A percentile compares a stretch with the other conserved stretches of the same genome.
Evolutionary conservation across 2,797 vertebrate species (phyloP).

Genomic region (Gorsachius magnificus): DNA sequence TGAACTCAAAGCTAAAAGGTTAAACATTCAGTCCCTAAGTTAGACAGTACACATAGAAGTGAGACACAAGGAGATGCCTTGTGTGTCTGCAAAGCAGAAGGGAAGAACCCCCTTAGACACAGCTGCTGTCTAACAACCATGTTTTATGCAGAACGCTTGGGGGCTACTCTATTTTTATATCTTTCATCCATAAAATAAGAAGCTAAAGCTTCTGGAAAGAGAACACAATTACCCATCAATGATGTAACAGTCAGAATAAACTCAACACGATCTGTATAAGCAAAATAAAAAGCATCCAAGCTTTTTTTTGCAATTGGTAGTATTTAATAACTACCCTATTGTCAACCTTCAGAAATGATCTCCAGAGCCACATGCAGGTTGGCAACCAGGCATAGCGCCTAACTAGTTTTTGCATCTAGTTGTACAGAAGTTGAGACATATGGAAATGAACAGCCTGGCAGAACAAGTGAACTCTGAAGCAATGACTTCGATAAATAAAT

Average conservation of each 20-base stretch:
- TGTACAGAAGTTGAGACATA: slow-evolving; percentile 42
- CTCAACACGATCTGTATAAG: background rate
- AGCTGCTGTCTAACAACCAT: slow-evolving; percentile 4
- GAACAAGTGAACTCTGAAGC: slow-evolving; percentile 42
- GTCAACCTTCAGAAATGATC: background rate
- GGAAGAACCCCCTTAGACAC: background rate
- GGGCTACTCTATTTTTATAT: slow-evolving; percentile 32
- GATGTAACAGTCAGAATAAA: slow-evolving; percentile 22
- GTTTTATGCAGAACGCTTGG: slow-evolving; percentile 13
- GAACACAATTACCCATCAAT: slow-evolving; percentile 20
- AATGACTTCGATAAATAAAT: slow-evolving; percentile 19
- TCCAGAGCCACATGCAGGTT: slow-evolving; percentile 4
- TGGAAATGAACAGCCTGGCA: slow-evolving; percentile 47
- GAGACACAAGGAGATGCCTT: background rate
- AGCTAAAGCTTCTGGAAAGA: slow-evolving; percentile 30
- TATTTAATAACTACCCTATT: slow-evolving; percentile 7
- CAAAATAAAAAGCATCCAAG: background rate
- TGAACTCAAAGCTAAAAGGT: background rate
- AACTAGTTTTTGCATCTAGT: slow-evolving; percentile 4
- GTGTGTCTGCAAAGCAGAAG: background rate
- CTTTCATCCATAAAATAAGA: slow-evolving; percentile 20
- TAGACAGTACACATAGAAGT: background rate
- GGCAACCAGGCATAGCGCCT: background rate
- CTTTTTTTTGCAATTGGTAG: background rate
- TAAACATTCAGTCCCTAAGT: background rate